Conservation (phyloP, 2,797 vertebrate genomes). For the Loris lydekkerianus region DNA sequence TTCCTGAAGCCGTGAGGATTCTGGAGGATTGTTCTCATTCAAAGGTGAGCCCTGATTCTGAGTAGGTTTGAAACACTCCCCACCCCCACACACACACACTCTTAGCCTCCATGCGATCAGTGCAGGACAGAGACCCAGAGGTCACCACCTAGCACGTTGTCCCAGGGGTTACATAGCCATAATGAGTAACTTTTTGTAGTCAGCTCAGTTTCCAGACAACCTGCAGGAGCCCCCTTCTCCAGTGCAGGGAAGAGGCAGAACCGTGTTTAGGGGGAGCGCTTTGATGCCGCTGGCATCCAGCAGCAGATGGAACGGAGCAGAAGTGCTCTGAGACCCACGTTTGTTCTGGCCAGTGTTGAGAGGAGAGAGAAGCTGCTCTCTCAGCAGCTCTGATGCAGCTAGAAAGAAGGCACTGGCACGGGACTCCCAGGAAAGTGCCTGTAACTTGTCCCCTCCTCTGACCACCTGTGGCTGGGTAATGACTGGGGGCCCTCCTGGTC, state of each 20-base stretch:
- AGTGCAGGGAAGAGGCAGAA: background rate
- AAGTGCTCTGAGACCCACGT: background rate
- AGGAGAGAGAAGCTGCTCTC: too few species aligned
- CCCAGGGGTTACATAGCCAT: background rate
- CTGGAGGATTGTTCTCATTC: background rate
- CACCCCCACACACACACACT: background rate
- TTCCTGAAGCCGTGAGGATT: constrained; percentile 18
- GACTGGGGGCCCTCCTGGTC: background rate
- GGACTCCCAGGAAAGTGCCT: too few species aligned
- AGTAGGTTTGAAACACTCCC: background rate
- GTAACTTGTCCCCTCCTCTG: background rate
- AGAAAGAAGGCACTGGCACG: background rate
- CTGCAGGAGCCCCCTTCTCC: background rate
- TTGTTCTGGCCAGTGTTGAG: background rate
- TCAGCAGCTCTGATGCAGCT: background rate
- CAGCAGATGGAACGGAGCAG: background rate
- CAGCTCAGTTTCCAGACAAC: background rate
- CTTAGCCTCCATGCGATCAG: background rate
- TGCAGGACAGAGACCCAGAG: background rate
- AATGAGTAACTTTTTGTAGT: background rate
- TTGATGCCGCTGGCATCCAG: background rate
- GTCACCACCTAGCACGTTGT: background rate
- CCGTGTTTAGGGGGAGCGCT: background rate
- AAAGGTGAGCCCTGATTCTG: constrained; percentile 11
- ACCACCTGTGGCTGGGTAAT: rapidly evolving